Evolutionary conservation across 1,140 invertebrate species (phyloP), one percentile per base, ranked within the genome.

Genomic region (Riptortus pedestris): DNA sequence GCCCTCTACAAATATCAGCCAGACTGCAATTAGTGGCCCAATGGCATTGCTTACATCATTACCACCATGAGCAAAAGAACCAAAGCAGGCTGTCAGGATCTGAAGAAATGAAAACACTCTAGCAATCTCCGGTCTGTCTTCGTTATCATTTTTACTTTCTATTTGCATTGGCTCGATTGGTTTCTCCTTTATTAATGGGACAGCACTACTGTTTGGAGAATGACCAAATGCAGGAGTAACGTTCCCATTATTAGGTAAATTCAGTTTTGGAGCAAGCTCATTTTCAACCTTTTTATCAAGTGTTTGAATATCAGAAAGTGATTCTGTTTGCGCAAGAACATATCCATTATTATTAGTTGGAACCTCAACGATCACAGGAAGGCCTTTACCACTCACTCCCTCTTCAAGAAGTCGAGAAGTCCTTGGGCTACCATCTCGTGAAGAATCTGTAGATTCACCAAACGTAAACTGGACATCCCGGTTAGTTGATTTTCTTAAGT

Each of bases 31-130:
- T 18, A 99, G 77, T 0, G 96, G 96, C 11, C 95, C 96, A 70
- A 99, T 98, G 0, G 96, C 95, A 78, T 99, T 99, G 73, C 93
- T 92, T 33, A 98, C 95, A 78, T 98, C 96, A 76, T 99, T 99
- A 22, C 94, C 96, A 43, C 96, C 96, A 73, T 99, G 96, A 48
- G 96, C 96, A 75, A 99, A 99, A 65, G 93, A 93, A 0, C 94
- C 95, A 78, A 99, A 98, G 20, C 90, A 86, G 0, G 96, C 96
- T 0, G 96, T 99, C 27, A 99, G 77, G 38, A 98, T 86, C 79
- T 98, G 96, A 2, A 98, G 79, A 73, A 96, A 95, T 38, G 93
- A 92, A 76, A 98, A 98, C 0, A 98, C 77, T 71, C 82, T 82
- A 0, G 82, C 82, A 0, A 92, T 82, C 47, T 78, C 77, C 20